Evolutionary conservation across 35 echinoderm and acorn worm species (phyloP).

Genomic region (Strongylocentrotus purpuratus): DNA sequence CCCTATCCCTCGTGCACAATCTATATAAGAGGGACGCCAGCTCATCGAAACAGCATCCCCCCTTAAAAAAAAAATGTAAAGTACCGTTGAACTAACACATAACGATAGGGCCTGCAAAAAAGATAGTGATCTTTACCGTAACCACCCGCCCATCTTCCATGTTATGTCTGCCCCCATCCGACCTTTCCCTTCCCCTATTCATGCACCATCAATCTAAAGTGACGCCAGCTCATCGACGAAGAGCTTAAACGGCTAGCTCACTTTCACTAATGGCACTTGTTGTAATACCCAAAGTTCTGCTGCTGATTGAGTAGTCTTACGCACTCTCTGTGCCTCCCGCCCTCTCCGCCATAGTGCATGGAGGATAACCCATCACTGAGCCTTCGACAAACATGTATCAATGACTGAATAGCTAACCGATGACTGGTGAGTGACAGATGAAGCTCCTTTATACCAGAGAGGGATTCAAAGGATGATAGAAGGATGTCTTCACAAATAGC

Average conservation of each 20-base stretch:
- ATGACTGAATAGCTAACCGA: neutral
- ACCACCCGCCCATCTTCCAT: too few species aligned
- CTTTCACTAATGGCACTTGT: constrained; percentile 17
- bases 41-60: too few species aligned
- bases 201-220: neutral
- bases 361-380: neutral
- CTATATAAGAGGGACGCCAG: too few species aligned
- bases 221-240: neutral
- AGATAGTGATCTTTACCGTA: too few species aligned
- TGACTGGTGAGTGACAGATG: neutral
- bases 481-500: neutral
- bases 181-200: neutral
- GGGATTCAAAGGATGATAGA: neutral
- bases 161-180: neutral
- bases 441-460: neutral
- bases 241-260: neutral
- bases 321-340: neutral
- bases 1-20: too few species aligned
- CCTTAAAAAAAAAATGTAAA: too few species aligned
- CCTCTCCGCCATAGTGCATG: neutral
- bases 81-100: too few species aligned
- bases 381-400: constrained; percentile 17
- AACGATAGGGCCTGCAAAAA: too few species aligned
- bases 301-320: neutral
- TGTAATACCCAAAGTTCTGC: neutral